These are phyloP conservation scores for Merops nubicus DNA, from an alignment of 2,113 vertebrate species.

Conservation along the genomic window DNA sequence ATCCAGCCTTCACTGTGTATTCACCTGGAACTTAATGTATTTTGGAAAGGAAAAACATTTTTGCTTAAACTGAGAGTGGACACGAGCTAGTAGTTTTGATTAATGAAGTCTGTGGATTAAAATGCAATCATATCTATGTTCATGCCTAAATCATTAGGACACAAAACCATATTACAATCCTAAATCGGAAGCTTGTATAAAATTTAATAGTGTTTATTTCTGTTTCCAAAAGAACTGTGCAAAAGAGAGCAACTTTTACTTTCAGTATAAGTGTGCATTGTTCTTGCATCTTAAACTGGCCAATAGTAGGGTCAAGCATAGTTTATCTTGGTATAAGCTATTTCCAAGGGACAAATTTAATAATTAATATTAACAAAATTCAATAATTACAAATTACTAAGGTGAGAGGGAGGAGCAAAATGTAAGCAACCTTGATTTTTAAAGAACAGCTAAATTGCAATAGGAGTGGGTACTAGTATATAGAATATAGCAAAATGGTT, in stretches of 20 bases:
- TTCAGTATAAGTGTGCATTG: not conserved
- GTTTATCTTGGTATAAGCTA: not conserved
- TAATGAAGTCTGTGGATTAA: not conserved
- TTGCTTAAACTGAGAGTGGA: not conserved
- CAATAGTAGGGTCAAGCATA: not conserved
- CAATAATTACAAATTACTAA: too few species aligned
- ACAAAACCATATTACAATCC: not conserved
- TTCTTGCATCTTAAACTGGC: not conserved
- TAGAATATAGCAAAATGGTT: not conserved
- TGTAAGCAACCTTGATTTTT: accelerated
- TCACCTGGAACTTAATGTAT: not conserved
- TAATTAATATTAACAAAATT: too few species aligned
- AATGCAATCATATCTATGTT: not conserved
- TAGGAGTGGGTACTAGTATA: not conserved
- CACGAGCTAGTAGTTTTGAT: not conserved
- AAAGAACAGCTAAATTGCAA: not conserved
- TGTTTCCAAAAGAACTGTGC: not conserved
- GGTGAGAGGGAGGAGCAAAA: not conserved
- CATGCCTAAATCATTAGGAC: not conserved
- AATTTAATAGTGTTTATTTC: not conserved
- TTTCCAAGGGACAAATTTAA: too few species aligned
- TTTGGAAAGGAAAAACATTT: not conserved
- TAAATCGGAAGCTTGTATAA: accelerated
- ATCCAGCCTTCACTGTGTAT: not conserved
- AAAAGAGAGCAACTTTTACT: not conserved